phyloP scores from a whole-genome alignment of 2,797 vertebrate species.

The Siniperca obscura region DNA sequence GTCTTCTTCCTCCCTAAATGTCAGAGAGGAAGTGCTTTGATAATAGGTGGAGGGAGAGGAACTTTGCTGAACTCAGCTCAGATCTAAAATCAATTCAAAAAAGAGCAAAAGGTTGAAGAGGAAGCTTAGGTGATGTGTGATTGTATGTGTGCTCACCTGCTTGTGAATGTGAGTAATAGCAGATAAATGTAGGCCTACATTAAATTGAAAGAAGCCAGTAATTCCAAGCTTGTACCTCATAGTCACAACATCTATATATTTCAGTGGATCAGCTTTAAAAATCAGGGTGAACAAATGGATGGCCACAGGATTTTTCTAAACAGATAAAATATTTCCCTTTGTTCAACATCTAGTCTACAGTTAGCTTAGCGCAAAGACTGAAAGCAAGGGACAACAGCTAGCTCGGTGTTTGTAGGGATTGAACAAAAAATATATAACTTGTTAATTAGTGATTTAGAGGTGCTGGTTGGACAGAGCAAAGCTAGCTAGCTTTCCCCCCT shows the following conservation, averaged over 20 bases:
- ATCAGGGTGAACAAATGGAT: neutral
- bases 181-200: neutral
- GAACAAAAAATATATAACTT: neutral
- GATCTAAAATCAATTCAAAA: conserved; percentile 77
- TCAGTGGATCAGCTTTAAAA: neutral
- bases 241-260: neutral
- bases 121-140: conserved; percentile 21
- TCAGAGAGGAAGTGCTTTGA: conserved; percentile 79
- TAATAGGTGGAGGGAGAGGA: conserved; percentile 66
- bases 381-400: neutral
- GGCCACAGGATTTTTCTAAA: neutral
- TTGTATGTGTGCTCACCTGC: conserved; percentile 1
- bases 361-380: neutral
- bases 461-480: neutral
- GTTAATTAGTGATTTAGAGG: neutral
- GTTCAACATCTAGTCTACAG: neutral
- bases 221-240: neutral
- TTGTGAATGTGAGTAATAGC: conserved; percentile 23
- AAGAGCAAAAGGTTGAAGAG: conserved; percentile 68
- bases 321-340: neutral
- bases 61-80: conserved; percentile 71
- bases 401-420: neutral
- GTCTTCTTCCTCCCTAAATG: conserved; percentile 74
- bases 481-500: too few relatives aligned
- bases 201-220: neutral